Conservation (phyloP, 1,140 invertebrate species). For the Hypsibius dujardini region DNA sequence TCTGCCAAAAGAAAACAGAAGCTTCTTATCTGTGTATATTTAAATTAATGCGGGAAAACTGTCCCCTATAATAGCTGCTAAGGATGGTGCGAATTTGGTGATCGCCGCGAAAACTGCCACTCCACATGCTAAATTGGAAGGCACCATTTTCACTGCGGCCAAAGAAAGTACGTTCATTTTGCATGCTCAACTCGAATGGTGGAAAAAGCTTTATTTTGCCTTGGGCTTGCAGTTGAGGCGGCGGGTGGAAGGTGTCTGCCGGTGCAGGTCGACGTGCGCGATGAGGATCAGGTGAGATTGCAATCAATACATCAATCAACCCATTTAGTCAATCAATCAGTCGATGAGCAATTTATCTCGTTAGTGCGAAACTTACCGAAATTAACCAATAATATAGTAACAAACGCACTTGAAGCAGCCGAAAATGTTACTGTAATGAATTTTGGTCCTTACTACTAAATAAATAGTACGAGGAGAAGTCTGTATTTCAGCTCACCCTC, state of each 20-base stretch:
- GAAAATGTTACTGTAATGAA: too few species aligned
- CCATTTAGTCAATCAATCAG: too few species aligned
- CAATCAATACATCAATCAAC: neutral
- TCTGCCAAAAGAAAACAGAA: neutral
- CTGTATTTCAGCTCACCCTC: too few species aligned
- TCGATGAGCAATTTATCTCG: too few species aligned
- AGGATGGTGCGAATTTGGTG: constrained; percentile 48
- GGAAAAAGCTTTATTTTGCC: neutral
- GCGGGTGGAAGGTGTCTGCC: constrained; percentile 75
- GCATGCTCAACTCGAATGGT: constrained; percentile 12
- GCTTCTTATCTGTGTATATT: neutral
- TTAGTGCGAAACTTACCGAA: too few species aligned
- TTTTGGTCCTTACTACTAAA: too few species aligned
- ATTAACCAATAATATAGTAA: too few species aligned
- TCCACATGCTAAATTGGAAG: constrained; percentile 38
- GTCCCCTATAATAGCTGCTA: constrained; percentile 31
- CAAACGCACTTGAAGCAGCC: too few species aligned
- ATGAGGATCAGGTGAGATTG: constrained; percentile 48
- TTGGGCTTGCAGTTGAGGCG: constrained; percentile 52
- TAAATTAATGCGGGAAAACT: neutral
- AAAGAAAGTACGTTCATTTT: constrained; percentile 47
- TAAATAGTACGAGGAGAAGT: too few species aligned
- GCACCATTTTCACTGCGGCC: constrained; percentile 40
- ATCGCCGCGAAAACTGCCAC: constrained; percentile 31
- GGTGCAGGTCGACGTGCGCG: constrained; percentile 78